Base-by-base conservation (phyloP, 2,797 vertebrate species). In the Coendou prehensilis region DNA sequence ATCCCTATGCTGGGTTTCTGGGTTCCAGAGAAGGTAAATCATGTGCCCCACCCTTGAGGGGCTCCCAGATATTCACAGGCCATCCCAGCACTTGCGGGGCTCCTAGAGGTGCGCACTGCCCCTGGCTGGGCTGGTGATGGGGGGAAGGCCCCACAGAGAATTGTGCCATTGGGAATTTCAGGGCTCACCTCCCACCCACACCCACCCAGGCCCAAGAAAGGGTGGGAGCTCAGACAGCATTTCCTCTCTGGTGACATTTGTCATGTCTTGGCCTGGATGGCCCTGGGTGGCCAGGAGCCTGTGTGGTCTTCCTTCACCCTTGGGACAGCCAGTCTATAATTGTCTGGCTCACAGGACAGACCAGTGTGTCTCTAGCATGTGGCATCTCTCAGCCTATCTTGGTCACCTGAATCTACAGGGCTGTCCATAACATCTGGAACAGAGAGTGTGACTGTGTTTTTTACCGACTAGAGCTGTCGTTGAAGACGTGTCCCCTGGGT, bases 111-210 rank as follows among this genome's bases (percentile, higher is more conserved):
- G 23, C 11, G 1, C 13, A 17, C 73, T 47, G 73, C 45, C 14
- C 73, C 73, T 28, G 26, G 33, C 54, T 56, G 20, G n/a, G 57
- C 47, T 45, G 64, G 15, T 10, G 1, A 6, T 1, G 2, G 18
- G 15, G 7, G 9, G 52, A 37, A 2, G 26, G 7, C 61, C 50
- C 37, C 17, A 1, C 0, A n/a, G 67, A 76, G n/a, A 47, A 41
- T 4, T 30, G 41, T 5, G 4, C 71, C 41, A 75, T 26, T 14
- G 41, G 54, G 67, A 8, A 20, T 28, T n/a, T 50, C 83, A 33
- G 23, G 15, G 5, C 10, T 22, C 1, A 0, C 5, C 1, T 33
- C 8, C 57, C 45, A 13, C 41, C 28, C 10, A 0, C 0, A 7
- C 69, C 41, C 15, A 9, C 13, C 3, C 54, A 22, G 3, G 22